Evolutionary conservation across 2,797 vertebrate genomes (phyloP), one percentile per base, ranked within the genome.

Genomic region (Periophthalmus magnuspinnatus): DNA sequence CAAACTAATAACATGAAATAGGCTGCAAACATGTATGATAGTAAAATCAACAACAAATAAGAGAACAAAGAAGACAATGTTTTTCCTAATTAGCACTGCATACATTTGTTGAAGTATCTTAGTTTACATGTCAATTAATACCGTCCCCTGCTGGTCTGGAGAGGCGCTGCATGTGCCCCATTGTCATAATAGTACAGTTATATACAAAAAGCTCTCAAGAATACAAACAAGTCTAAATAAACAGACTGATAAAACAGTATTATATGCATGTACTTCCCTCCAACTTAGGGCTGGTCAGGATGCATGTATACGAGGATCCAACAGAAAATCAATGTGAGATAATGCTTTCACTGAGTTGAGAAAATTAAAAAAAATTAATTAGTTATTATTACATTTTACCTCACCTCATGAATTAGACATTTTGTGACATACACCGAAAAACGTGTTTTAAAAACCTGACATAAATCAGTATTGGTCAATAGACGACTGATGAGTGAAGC

Each of bases 21-120:
- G 82, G 82, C 75, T 88, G 81, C 84, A 67, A 86, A 80, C 69
- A 79, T 81, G 80, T 3, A 80, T 80, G 83, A 83, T 84, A 86
- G 88, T 85, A 89, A 90, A 87, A 82, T 87, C 84, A 87, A 86
- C 75, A 90, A 90, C 88, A 90, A 90, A 88, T 86, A 88, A 72
- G 78, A 79, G 81, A 90, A 90, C 86, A 90, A 86, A 86, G 81
- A 74, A 17, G 58, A 33, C 45, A 72, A 76, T 83, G 83, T 88
- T 86, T 76, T 78, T 79, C 80, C 82, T 87, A 85, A 90, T 89
- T 87, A 87, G 83, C 78, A 70, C 78, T 78, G 77, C 71, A 84
- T 61, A 76, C 56, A 70, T 88, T 89, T 88, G 80, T 87, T 83
- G 75, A 69, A 75, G 67, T 76, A 67, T 74, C 83, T 83, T 22